phyloP scores from a whole-genome alignment of 1,140 invertebrate species.

The Drosophila lini region DNA sequence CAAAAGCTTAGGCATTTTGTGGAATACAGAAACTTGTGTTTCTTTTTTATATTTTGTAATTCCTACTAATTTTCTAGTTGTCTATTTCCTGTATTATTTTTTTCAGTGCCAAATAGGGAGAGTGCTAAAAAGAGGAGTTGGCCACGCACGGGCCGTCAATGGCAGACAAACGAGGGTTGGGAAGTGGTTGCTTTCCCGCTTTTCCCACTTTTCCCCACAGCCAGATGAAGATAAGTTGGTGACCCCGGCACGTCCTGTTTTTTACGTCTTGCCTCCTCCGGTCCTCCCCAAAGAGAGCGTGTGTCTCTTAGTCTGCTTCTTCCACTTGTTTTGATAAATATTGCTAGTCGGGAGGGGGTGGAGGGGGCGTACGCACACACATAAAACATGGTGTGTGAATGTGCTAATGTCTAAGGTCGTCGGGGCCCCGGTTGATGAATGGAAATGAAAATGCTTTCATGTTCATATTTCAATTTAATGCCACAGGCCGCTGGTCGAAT shows the following conservation, averaged over 20 bases:
- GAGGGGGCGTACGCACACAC: background rate
- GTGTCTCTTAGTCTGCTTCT: slow-evolving; percentile 2
- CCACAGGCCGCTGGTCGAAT: slow-evolving; percentile 26
- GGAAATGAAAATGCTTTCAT: slow-evolving; percentile 75
- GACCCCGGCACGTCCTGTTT: slow-evolving; percentile 66
- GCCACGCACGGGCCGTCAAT: slow-evolving; percentile 66
- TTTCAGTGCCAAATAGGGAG: slow-evolving; percentile 9
- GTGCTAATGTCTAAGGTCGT: slow-evolving; percentile 77
- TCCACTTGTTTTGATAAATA: slow-evolving; percentile 58
- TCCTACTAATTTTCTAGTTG: background rate
- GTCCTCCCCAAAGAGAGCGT: background rate
- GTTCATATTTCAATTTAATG: slow-evolving; percentile 78
- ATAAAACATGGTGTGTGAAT: slow-evolving; percentile 59
- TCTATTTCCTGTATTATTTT: background rate
- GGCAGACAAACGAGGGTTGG: slow-evolving; percentile 49
- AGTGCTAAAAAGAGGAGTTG: slow-evolving; percentile 16
- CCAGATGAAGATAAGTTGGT: slow-evolving; percentile 74
- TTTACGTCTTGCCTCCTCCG: slow-evolving; percentile 37
- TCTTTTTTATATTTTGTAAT: too few relatives aligned
- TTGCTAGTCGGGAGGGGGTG: slow-evolving; percentile 2
- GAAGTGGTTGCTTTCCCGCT: slow-evolving; percentile 1
- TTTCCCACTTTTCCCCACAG: slow-evolving; percentile 2
- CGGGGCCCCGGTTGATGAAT: slow-evolving; percentile 58
- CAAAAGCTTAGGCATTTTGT: too few relatives aligned
- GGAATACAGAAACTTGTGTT: too few relatives aligned